phyloP scores from a whole-genome alignment of 2,113 vertebrate genomes.

The Stigmatopora argus region DNA sequence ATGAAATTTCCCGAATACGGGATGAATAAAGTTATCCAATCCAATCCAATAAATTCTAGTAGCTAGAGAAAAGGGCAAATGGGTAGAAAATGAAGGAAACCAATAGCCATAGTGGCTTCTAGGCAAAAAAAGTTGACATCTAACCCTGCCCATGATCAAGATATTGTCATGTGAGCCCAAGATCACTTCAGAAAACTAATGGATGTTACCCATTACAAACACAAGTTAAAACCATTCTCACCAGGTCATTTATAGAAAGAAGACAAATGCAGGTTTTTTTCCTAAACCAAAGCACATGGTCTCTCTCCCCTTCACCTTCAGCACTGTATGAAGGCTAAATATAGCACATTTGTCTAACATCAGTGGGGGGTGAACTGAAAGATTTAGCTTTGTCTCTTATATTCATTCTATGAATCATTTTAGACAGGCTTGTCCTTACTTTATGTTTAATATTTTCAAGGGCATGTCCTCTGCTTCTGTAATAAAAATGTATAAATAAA shows the following conservation, averaged over 20 bases:
- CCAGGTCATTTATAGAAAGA: constrained; percentile 27
- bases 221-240: constrained; percentile 6
- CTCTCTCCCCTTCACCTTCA: constrained; percentile 38
- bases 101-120: too few species aligned
- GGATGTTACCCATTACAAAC: too few species aligned
- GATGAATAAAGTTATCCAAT: too few species aligned
- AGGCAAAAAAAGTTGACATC: too few species aligned
- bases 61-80: too few species aligned
- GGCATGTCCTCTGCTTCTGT: background rate
- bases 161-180: too few species aligned
- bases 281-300: constrained; percentile 43
- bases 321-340: constrained; percentile 19
- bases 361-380: constrained; percentile 42
- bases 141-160: too few species aligned
- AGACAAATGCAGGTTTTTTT: constrained; percentile 9
- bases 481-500: background rate
- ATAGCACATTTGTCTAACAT: constrained; percentile 46
- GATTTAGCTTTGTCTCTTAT: constrained; percentile 31
- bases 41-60: too few species aligned
- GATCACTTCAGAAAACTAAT: too few species aligned
- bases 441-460: background rate
- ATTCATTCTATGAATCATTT: constrained; percentile 10
- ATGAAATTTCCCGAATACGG: too few species aligned
- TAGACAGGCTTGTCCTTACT: background rate
- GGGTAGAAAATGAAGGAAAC: too few species aligned